Evolutionary conservation across 1,140 invertebrate genomes (phyloP), one percentile per base, ranked within the genome.

Genomic region (Cotesia vestalis): DNA sequence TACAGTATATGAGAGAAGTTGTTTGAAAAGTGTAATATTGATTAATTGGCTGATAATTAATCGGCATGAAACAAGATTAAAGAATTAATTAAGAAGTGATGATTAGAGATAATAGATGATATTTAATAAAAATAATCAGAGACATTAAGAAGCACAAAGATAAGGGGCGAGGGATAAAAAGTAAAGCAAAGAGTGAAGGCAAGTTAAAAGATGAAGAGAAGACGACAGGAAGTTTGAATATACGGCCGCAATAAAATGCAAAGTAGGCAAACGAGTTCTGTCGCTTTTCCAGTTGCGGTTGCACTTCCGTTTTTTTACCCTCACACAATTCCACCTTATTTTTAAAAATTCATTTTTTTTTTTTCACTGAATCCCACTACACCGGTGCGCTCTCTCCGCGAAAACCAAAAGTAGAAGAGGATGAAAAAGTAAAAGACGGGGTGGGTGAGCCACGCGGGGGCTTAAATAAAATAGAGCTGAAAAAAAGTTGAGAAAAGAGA

Each of bases 231-330:
- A 71, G 69, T 71, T 66, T 46, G 62, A 71, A 71, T 71, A 63
- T 71, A 71, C 52, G 69, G 62, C 69, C 17, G 69, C 52, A 71
- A 71, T 71, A 71, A 71, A 71, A 71, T 71, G 69, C 69, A 71
- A 71, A 71, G 62, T 71, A 71, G 69, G 69, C 69, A 71, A 71
- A 71, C 69, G 62, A 66, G 69, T 71, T 71, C 69, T 71, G 69
- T 71, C 69, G 69, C 69, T 71, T 71, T 71, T 71, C 69, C 69
- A 66, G 62, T 71, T 66, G 69, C 69, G 62, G 69, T 71, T 71
- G 69, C 61, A 71, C 63, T 71, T 71, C 69, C 69, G 69, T 61
- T 64, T 71, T 59, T 71, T 64, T 52, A 46, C 67, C 34, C 20
- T 62, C 53, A 17, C 35, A 38, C 69, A 71, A 35, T 53, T 34